These are phyloP conservation scores for Elaphurus davidianus DNA, from an alignment of 2,113 vertebrate genomes.

Conservation along the genomic window DNA sequence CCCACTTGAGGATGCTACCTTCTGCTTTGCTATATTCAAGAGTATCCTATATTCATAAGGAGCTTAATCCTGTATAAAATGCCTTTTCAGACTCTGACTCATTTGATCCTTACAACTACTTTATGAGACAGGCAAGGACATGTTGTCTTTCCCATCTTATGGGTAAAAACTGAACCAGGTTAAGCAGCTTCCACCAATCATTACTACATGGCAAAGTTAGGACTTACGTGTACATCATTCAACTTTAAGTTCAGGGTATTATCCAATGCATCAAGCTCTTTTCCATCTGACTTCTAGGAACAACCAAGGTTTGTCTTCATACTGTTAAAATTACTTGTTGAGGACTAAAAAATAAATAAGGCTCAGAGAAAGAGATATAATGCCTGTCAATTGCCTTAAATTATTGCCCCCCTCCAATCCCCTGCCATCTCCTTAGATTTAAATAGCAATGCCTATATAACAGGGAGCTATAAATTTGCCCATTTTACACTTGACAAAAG, in stretches of 20 bases:
- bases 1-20: neutral
- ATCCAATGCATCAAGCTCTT: neutral
- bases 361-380: conserved; percentile 42
- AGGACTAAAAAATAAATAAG: conserved; percentile 25
- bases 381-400: conserved; percentile 28
- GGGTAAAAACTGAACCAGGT: neutral
- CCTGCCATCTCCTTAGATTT: conserved; percentile 50
- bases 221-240: neutral
- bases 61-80: neutral
- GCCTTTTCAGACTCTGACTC: neutral
- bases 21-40: neutral
- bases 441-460: conserved; percentile 28
- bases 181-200: neutral
- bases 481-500: conserved; percentile 28
- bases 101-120: neutral
- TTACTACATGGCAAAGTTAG: neutral
- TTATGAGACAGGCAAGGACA: neutral
- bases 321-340: conserved; percentile 30
- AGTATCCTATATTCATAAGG: neutral
- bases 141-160: neutral
- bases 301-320: conserved; percentile 34
- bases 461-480: conserved; percentile 23
- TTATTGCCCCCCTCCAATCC: neutral
- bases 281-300: neutral
- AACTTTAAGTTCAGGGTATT: neutral